phyloP scores from a whole-genome alignment of 2,888 invertebrate genomes.

The Meteorus cinctellus region DNA sequence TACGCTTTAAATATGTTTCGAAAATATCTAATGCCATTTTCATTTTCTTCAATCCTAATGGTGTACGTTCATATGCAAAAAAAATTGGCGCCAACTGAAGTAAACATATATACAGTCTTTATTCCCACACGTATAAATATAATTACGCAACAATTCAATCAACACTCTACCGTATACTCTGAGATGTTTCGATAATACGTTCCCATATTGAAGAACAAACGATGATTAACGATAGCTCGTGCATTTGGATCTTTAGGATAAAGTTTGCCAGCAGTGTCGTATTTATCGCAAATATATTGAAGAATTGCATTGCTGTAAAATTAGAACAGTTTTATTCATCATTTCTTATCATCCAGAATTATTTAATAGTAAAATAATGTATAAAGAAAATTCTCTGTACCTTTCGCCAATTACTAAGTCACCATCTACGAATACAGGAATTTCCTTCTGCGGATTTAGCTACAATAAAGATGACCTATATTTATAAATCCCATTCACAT shows the following conservation, averaged over 20 bases:
- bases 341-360: background rate
- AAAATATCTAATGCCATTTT: constrained; percentile 80
- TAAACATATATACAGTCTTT: constrained; percentile 38
- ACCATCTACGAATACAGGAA: constrained; percentile 85
- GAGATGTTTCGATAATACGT: constrained; percentile 83
- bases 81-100: constrained; percentile 84
- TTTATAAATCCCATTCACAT: background rate
- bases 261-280: constrained; percentile 77
- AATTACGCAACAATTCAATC: background rate
- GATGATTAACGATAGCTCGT: constrained; percentile 85
- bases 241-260: constrained; percentile 83
- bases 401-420: constrained; percentile 87
- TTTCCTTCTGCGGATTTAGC: constrained; percentile 87
- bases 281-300: constrained; percentile 86
- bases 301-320: constrained; percentile 76
- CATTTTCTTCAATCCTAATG: constrained; percentile 80
- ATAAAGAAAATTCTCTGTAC: constrained; percentile 47
- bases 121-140: background rate
- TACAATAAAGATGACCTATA: constrained; percentile 70
- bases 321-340: background rate
- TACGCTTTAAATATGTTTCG: constrained; percentile 79
- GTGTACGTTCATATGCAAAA: constrained; percentile 83
- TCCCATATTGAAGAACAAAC: constrained; percentile 85
- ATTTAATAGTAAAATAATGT: constrained; percentile 3
- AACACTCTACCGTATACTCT: constrained; percentile 76